A percentile compares a stretch with the other conserved stretches of the same genome.
Conservation (phyloP, 2,113 vertebrate genomes). For the Antechinus flavipes region DNA sequence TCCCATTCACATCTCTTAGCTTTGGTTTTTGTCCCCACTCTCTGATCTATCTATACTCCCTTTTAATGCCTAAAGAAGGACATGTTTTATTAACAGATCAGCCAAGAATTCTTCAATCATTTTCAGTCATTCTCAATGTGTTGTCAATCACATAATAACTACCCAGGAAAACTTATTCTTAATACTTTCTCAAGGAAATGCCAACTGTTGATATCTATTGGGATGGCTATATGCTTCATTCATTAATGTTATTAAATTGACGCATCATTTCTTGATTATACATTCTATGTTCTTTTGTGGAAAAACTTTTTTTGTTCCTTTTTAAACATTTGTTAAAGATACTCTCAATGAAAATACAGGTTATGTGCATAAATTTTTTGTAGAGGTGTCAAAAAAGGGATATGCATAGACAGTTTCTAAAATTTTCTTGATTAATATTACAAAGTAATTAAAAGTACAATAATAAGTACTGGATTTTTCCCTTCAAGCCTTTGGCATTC, state of each 20-base stretch:
- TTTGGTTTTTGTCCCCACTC: neutral
- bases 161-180: neutral
- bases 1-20: neutral
- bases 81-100: neutral
- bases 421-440: neutral
- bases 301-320: neutral
- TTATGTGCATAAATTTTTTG: neutral
- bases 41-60: neutral
- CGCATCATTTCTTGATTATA: neutral
- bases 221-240: neutral
- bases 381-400: neutral
- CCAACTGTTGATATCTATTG: neutral
- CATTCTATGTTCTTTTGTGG: neutral
- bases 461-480: neutral
- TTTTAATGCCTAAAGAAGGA: neutral
- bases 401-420: neutral
- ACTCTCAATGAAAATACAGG: neutral
- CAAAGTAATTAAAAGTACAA: neutral
- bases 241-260: neutral
- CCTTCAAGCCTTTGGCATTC: neutral
- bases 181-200: neutral
- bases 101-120: neutral
- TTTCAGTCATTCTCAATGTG: neutral
- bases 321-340: neutral
- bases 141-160: neutral